These are phyloP conservation scores for Balearica regulorum DNA, from an alignment of 2,797 vertebrate genomes.

Conservation along the genomic window DNA sequence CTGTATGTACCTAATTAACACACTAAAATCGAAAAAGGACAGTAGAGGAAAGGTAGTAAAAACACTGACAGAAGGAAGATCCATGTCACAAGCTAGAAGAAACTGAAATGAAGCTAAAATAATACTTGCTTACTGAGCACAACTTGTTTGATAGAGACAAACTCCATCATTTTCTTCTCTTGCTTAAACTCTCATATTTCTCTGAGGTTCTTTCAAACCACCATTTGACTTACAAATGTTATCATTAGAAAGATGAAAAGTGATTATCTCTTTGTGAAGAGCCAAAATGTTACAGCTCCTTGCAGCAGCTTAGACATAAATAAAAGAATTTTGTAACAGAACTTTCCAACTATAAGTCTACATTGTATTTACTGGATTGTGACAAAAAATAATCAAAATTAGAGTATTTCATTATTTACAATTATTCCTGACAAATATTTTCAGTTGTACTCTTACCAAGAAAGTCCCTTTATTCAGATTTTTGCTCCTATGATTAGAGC, in stretches of 20 bases:
- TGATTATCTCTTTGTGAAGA: neutral
- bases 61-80: neutral
- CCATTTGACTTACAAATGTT: neutral
- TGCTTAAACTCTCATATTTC: neutral
- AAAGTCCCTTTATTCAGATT: neutral
- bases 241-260: neutral
- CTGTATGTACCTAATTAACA: neutral
- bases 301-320: neutral
- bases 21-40: neutral
- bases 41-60: neutral
- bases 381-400: neutral
- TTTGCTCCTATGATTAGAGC: neutral
- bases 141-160: neutral
- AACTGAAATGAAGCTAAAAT: neutral
- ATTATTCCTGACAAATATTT: neutral
- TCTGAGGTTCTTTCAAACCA: neutral
- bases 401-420: neutral
- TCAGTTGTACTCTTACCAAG: neutral
- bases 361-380: neutral
- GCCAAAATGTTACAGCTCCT: neutral
- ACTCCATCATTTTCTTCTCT: neutral
- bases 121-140: neutral
- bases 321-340: neutral
- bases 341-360: neutral
- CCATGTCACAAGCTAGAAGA: neutral